Conservation (phyloP, 2,797 vertebrate genomes). For the Onychomys arenicola region DNA sequence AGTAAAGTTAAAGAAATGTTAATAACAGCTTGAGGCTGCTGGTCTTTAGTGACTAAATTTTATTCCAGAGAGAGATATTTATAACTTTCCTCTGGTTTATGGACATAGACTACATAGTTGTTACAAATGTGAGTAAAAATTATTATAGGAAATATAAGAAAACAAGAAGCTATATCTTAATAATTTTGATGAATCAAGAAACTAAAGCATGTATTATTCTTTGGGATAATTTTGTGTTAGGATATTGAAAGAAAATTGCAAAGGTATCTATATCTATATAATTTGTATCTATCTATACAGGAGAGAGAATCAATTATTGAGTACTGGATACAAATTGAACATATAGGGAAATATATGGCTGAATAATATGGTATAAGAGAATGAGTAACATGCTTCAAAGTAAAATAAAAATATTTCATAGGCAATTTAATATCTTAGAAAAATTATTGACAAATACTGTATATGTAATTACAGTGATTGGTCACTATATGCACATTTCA, state of each 20-base stretch:
- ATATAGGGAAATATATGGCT: background rate
- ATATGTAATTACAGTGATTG: slow-evolving; percentile 35
- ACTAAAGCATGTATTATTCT: background rate
- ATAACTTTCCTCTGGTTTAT: background rate
- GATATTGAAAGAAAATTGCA: background rate
- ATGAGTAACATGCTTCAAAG: background rate
- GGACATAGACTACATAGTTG: background rate
- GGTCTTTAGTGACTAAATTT: background rate
- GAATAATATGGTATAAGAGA: background rate
- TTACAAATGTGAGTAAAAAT: background rate
- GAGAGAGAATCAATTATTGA: background rate
- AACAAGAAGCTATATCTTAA: background rate
- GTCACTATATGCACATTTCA: background rate
- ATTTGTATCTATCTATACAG: background rate
- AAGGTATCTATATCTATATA: background rate
- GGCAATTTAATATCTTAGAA: background rate
- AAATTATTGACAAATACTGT: background rate
- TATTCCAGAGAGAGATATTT: background rate
- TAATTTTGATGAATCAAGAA: background rate
- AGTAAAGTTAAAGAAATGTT: background rate
- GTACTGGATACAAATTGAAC: background rate
- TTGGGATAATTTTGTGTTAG: background rate
- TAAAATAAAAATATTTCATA: slow-evolving; percentile 55
- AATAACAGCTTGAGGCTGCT: background rate
- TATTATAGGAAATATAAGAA: background rate